Percentiles rank a stretch among this genome's conserved stretches.
Conservation (phyloP, 2,113 vertebrate species). For the Craseonycteris thonglongyai region DNA sequence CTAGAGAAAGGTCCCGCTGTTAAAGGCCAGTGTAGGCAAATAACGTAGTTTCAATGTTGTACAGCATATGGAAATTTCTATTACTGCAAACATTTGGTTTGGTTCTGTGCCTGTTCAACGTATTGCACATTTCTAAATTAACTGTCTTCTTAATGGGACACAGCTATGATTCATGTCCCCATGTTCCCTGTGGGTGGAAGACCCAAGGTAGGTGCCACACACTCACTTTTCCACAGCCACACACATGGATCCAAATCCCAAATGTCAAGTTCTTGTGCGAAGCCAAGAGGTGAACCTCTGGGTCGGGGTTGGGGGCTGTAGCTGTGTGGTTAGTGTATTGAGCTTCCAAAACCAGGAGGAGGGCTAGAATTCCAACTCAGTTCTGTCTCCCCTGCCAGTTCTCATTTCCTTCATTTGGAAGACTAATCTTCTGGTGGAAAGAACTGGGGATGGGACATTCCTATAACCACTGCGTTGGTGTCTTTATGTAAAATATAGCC, state of each 20-base stretch:
- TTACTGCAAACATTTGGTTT: conserved; percentile 73
- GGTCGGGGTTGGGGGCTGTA: too few relatives aligned
- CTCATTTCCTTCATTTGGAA: neutral
- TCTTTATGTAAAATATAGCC: neutral
- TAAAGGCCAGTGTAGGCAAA: conserved; percentile 61
- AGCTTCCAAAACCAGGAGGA: neutral
- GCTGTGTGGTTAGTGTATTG: neutral
- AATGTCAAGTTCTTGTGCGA: neutral
- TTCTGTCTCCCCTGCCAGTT: too few relatives aligned
- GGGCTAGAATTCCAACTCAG: neutral
- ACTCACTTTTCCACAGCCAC: neutral
- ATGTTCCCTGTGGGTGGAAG: conserved; percentile 25
- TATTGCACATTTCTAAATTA: conserved; percentile 68
- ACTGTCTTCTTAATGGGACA: conserved; percentile 52
- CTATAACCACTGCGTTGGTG: too few relatives aligned
- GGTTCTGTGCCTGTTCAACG: conserved; percentile 64
- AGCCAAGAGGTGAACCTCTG: neutral
- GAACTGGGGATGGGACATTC: neutral
- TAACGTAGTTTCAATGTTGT: conserved; percentile 67
- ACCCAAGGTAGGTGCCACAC: neutral
- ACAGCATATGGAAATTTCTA: conserved; percentile 71
- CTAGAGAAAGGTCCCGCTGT: conserved; percentile 64
- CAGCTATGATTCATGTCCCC: conserved; percentile 50
- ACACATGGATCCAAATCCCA: neutral
- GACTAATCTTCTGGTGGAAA: neutral